Percentiles rank a stretch among this genome's conserved stretches.
Evolutionary conservation across 1,140 invertebrate species (phyloP).

Genomic region (Drepana arcuata): DNA sequence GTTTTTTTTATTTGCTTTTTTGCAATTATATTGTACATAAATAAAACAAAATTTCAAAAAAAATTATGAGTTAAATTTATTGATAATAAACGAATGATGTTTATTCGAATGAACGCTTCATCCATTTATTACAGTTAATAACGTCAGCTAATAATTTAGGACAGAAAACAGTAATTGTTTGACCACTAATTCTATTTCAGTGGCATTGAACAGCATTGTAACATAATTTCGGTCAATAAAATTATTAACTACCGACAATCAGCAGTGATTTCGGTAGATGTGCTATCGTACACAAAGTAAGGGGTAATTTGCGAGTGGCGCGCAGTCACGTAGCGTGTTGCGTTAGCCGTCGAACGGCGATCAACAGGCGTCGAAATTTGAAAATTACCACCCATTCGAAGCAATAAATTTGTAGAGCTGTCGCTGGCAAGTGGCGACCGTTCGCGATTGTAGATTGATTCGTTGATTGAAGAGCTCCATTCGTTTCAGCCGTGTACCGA

Average conservation of each 20-base stretch:
- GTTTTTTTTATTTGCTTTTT: too few relatives aligned
- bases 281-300: conserved; percentile 18
- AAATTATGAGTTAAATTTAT: too few relatives aligned
- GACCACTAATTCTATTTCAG: too few relatives aligned
- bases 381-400: conserved; percentile 51
- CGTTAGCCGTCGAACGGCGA: conserved; percentile 23
- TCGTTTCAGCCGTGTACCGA: conserved; percentile 48
- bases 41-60: too few relatives aligned
- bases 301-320: conserved; percentile 18
- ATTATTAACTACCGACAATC: conserved; percentile 6
- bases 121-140: too few relatives aligned
- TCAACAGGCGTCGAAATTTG: conserved; percentile 63
- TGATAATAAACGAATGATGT: too few relatives aligned
- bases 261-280: conserved; percentile 10
- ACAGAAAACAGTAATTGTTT: too few relatives aligned
- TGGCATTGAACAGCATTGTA: too few relatives aligned
- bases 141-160: too few relatives aligned
- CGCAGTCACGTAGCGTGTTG: conserved; percentile 19
- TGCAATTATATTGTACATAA: too few relatives aligned
- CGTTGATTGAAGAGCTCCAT: conserved; percentile 67
- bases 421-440: conserved; percentile 58
- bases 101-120: too few relatives aligned
- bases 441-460: conserved; percentile 67
- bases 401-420: conserved; percentile 66
- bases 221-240: conserved; percentile 4